Percentiles rank a stretch among this genome's conserved stretches.
Conservation (phyloP, 1,140 invertebrate species). For the Episyrphus balteatus region DNA sequence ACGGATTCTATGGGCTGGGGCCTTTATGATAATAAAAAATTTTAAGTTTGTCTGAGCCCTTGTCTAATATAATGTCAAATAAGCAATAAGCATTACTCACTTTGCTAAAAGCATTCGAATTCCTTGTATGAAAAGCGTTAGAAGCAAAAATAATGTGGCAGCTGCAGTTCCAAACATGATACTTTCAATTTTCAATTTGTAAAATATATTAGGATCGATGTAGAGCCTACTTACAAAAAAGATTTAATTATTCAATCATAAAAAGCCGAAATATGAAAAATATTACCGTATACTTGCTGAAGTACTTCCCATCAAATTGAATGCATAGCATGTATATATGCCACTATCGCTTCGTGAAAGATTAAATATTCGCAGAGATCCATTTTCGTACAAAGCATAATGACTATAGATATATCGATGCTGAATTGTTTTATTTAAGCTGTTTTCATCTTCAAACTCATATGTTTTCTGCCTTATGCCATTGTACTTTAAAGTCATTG, state of each 20-base stretch:
- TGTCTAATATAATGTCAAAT: too few species aligned
- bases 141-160: slow-evolving; percentile 63
- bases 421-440: slow-evolving; percentile 14
- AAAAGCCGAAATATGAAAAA: neutral
- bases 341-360: slow-evolving; percentile 68
- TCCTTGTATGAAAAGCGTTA: slow-evolving; percentile 67
- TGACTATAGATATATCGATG: slow-evolving; percentile 24
- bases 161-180: slow-evolving; percentile 67
- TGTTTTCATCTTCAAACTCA: slow-evolving; percentile 22
- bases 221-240: slow-evolving; percentile 42
- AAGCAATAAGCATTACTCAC: too few species aligned
- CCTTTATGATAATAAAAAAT: too few species aligned
- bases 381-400: slow-evolving; percentile 49
- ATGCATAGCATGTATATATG: slow-evolving; percentile 75
- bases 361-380: slow-evolving; percentile 53
- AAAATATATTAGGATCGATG: slow-evolving; percentile 70
- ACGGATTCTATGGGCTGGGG: too few species aligned
- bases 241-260: neutral
- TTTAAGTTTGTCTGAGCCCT: too few species aligned
- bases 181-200: slow-evolving; percentile 71
- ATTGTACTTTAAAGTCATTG: slow-evolving; percentile 26
- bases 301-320: slow-evolving; percentile 68
- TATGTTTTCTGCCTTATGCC: slow-evolving; percentile 18
- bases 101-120: slow-evolving; percentile 54
- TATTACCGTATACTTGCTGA: slow-evolving; percentile 49